These are phyloP conservation scores for Ictidomys tridecemlineatus DNA, from an alignment of 2,113 vertebrate species.

Conservation along the genomic window DNA sequence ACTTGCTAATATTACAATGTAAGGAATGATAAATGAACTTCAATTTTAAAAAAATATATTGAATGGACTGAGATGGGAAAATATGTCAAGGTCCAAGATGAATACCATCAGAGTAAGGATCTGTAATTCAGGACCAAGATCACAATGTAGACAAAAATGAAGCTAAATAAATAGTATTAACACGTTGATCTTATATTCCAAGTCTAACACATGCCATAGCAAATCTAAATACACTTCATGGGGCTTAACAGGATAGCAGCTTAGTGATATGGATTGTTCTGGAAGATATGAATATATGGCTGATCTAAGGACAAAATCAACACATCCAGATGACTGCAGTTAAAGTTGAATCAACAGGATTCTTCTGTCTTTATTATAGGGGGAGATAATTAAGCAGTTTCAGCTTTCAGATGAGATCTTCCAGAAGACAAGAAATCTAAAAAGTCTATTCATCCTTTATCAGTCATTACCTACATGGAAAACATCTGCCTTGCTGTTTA, in stretches of 20 bases:
- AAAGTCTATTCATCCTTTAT: conserved; percentile 3
- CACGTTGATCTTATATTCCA: not conserved
- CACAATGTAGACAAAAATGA: not conserved
- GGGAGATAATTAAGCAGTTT: not conserved
- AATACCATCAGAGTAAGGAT: not conserved
- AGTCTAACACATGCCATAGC: not conserved
- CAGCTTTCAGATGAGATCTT: not conserved
- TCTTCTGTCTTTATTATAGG: not conserved
- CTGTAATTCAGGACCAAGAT: not conserved
- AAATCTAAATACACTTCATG: not conserved
- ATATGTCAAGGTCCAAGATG: not conserved
- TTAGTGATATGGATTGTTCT: not conserved
- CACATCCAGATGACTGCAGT: not conserved
- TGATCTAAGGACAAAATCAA: conserved; percentile 28
- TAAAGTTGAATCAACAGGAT: not conserved
- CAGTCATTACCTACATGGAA: not conserved
- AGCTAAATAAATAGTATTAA: not conserved
- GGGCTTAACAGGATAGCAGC: not conserved
- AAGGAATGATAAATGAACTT: not conserved
- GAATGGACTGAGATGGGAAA: not conserved
- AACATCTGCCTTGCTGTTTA: conserved; percentile 6
- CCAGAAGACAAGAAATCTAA: not conserved
- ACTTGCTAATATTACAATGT: not conserved
- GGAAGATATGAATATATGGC: not conserved
- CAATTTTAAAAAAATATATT: not conserved